Percentiles rank a stretch among this genome's conserved stretches.
Evolutionary conservation across 2,888 invertebrate genomes (phyloP).

Genomic region (Pediacus dermestoides): DNA sequence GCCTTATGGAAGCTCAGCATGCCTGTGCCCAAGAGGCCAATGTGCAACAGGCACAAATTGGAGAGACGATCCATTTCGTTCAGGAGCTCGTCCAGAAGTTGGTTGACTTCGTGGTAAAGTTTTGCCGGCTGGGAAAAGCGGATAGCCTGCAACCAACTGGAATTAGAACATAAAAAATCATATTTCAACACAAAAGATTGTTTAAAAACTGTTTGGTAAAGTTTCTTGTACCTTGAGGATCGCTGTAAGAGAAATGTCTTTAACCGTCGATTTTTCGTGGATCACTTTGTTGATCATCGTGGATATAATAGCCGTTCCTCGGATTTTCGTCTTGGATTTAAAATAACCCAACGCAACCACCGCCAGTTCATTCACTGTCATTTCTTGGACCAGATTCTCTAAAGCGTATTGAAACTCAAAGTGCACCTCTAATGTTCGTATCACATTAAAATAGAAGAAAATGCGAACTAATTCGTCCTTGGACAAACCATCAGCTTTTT

Average conservation of each 20-base stretch:
- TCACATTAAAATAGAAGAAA: slow-evolving; percentile 63
- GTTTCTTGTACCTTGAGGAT: slow-evolving; percentile 64
- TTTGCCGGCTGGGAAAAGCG: slow-evolving; percentile 56
- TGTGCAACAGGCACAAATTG: slow-evolving; percentile 61
- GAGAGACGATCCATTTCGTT: slow-evolving; percentile 59
- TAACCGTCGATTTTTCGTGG: slow-evolving; percentile 53
- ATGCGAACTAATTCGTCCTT: slow-evolving; percentile 63
- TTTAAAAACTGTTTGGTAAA: too few relatives aligned
- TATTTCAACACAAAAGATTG: slow-evolving; percentile 4
- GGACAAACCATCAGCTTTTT: slow-evolving; percentile 58
- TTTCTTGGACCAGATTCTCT: slow-evolving; percentile 52
- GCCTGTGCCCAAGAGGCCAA: slow-evolving; percentile 61
- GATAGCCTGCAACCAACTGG: slow-evolving; percentile 44
- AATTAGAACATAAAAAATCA: slow-evolving; percentile 2
- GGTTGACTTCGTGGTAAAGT: slow-evolving; percentile 50
- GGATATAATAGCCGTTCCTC: slow-evolving; percentile 51
- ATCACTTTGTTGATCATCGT: slow-evolving; percentile 49
- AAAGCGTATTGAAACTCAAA: slow-evolving; percentile 64
- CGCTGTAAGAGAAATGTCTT: slow-evolving; percentile 64
- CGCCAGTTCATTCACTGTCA: slow-evolving; percentile 65
- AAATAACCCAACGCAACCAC: slow-evolving; percentile 75
- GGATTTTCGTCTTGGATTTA: slow-evolving; percentile 66
- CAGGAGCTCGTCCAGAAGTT: slow-evolving; percentile 55
- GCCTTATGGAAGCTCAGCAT: slow-evolving; percentile 51
- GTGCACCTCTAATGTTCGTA: slow-evolving; percentile 56